Conservation (phyloP, 2,113 vertebrate genomes). For the Siniperca chuatsi region DNA sequence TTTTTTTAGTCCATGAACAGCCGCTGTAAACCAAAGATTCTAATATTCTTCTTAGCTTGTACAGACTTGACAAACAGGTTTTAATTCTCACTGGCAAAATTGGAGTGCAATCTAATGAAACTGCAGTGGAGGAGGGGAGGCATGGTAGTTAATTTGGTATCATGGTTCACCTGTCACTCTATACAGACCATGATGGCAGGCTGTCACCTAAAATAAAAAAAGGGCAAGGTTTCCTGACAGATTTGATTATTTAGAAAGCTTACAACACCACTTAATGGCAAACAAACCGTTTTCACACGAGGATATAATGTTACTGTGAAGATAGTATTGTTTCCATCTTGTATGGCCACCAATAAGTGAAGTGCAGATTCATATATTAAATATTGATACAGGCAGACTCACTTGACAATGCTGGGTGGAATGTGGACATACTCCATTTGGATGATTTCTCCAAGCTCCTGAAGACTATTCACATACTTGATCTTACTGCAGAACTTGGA, state of each 20-base stretch:
- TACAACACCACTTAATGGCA: not conserved
- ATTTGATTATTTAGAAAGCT: not conserved
- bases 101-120: not conserved
- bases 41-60: not conserved
- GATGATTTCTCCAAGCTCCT: slow-evolving; percentile 90
- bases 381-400: slow-evolving; percentile 73
- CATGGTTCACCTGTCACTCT: not conserved
- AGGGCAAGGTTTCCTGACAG: not conserved
- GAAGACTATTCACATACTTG: slow-evolving; percentile 90
- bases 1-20: not conserved
- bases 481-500: slow-evolving; percentile 98
- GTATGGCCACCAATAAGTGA: not conserved
- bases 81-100: not conserved
- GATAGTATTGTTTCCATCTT: not conserved
- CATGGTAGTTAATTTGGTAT: not conserved
- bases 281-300: not conserved
- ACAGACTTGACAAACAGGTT: not conserved
- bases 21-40: not conserved
- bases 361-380: not conserved
- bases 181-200: not conserved
- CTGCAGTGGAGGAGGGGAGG: not conserved
- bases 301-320: not conserved
- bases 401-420: slow-evolving; percentile 93
- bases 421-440: slow-evolving; percentile 94
- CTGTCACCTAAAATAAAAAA: not conserved